phyloP scores from a whole-genome alignment of 2,797 vertebrate genomes.

The Tapirus indicus region DNA sequence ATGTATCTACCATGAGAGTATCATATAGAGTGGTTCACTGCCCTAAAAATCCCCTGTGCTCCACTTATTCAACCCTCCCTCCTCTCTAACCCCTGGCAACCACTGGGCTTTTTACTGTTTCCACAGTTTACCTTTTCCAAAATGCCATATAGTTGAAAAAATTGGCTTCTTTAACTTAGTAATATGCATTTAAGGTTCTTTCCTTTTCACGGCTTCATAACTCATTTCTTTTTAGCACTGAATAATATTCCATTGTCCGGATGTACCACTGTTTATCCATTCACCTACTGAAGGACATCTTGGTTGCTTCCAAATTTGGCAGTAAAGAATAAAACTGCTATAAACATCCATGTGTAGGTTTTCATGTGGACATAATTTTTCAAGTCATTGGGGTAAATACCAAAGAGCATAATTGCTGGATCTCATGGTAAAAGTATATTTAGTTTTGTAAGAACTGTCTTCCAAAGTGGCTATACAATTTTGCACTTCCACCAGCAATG shows the following conservation, averaged over 20 bases:
- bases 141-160: slow-evolving; percentile 18
- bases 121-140: not conserved
- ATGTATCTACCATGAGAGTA: not conserved
- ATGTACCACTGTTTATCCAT: not conserved
- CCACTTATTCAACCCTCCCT: not conserved
- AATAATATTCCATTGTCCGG: not conserved
- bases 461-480: not conserved
- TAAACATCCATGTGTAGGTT: not conserved
- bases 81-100: not conserved
- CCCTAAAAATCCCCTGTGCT: not conserved
- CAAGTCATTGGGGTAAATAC: not conserved
- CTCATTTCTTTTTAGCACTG: not conserved
- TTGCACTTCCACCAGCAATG: not conserved
- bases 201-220: not conserved
- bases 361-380: not conserved
- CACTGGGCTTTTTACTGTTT: not conserved
- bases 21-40: not conserved
- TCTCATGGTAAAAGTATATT: not conserved
- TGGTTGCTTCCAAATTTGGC: not conserved
- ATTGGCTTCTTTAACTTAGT: not conserved
- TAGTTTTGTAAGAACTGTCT: not conserved
- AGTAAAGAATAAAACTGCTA: not conserved
- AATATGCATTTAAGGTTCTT: not conserved
- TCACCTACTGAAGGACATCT: not conserved
- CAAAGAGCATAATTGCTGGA: not conserved